These are phyloP conservation scores for Chelon labrosus DNA, from an alignment of 2,797 vertebrate species.

Conservation along the genomic window DNA sequence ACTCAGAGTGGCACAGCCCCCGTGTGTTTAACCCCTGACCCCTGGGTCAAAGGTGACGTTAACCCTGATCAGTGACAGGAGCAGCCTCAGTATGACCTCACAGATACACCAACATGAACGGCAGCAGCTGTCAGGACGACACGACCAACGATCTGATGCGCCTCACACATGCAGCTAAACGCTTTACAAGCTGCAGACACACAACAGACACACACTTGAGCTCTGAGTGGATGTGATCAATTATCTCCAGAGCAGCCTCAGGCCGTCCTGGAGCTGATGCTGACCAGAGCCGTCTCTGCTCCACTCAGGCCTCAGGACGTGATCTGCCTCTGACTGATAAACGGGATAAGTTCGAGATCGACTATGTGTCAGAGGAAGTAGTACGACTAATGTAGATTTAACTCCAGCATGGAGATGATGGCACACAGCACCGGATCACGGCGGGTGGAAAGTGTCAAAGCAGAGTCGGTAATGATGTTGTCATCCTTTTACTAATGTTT, in stretches of 20 bases:
- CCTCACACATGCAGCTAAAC: background rate
- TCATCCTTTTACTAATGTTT: no score
- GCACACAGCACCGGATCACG: background rate
- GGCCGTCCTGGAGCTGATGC: slow-evolving; percentile 44
- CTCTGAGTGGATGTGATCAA: slow-evolving; percentile 46
- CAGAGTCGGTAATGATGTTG: no score
- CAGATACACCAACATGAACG: slow-evolving; percentile 9
- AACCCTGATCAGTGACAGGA: slow-evolving; percentile 50
- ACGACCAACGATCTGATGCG: background rate
- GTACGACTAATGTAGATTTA: slow-evolving; percentile 6
- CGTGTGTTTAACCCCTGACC: slow-evolving; percentile 66
- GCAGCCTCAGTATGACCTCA: slow-evolving; percentile 50
- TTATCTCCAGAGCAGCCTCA: slow-evolving; percentile 30
- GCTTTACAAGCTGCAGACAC: background rate
- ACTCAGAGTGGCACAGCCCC: background rate
- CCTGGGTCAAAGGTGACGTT: slow-evolving; percentile 52
- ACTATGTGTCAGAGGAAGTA: slow-evolving; percentile 19
- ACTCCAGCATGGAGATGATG: slow-evolving; percentile 4
- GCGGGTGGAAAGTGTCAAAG: slow-evolving; percentile 35
- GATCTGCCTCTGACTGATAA: slow-evolving; percentile 52
- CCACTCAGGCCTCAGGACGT: slow-evolving; percentile 35
- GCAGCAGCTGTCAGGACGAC: slow-evolving; percentile 16
- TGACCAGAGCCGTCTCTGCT: slow-evolving; percentile 58
- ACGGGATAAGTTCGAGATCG: slow-evolving; percentile 24
- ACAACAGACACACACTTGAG: slow-evolving; percentile 21